Evolutionary conservation across 2,888 invertebrate genomes (phyloP).

Genomic region (Ormyrus thymus): DNA sequence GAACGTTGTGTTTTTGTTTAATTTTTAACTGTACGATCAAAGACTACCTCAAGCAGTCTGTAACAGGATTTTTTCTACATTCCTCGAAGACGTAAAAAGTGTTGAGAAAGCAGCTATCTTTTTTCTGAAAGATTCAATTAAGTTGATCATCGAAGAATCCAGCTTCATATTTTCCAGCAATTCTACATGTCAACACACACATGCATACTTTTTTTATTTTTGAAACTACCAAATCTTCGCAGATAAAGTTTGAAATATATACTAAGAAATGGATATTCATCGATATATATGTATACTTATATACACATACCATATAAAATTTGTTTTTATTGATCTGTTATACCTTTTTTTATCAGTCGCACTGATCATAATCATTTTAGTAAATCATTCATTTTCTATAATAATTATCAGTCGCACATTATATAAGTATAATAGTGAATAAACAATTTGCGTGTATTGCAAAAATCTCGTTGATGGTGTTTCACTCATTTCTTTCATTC

Average conservation of each 20-base stretch:
- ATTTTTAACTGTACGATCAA: constrained; percentile 16
- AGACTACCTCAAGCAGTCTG: constrained; percentile 32
- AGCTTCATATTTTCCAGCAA: constrained; percentile 43
- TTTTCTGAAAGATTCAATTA: constrained; percentile 23
- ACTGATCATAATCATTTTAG: constrained; percentile 23
- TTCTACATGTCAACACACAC: constrained; percentile 25
- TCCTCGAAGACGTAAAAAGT: constrained; percentile 44
- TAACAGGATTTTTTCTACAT: constrained; percentile 31
- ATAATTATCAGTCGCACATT: constrained; percentile 14
- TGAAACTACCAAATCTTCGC: constrained; percentile 28
- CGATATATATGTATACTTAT: constrained; percentile 43
- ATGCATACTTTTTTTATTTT: constrained; percentile 19
- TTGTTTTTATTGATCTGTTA: constrained; percentile 39
- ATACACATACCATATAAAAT: constrained; percentile 51
- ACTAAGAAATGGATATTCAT: constrained; percentile 22
- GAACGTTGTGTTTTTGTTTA: constrained; percentile 1
- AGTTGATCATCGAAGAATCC: constrained; percentile 43
- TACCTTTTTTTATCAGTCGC: constrained; percentile 44
- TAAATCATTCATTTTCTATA: constrained; percentile 21
- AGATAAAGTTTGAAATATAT: constrained; percentile 39
- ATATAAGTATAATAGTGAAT: constrained; percentile 30
- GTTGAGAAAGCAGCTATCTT: constrained; percentile 41
- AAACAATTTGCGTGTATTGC: constrained; percentile 33
- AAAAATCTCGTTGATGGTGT: constrained; percentile 27
- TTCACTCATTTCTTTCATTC: constrained; percentile 5